A percentile compares a stretch with the other conserved stretches of the same genome.
phyloP scores from a whole-genome alignment of 2,888 invertebrate genomes.

The Leucophenga montana region DNA sequence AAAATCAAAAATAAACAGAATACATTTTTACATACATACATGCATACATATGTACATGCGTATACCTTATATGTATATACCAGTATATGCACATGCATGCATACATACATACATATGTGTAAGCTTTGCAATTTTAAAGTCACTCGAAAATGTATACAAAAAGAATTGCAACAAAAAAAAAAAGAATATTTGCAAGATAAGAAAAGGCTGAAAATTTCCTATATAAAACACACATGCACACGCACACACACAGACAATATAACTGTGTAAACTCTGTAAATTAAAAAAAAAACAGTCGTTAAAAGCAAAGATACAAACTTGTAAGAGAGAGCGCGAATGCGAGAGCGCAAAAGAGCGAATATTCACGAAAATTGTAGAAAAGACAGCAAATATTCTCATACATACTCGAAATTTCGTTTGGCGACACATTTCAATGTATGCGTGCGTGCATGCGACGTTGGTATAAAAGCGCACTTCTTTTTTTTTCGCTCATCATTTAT shows the following conservation, averaged over 20 bases:
- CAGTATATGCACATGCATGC: too few species aligned
- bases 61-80: too few species aligned
- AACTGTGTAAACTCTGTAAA: neutral
- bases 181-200: neutral
- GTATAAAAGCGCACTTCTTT: conserved; percentile 14
- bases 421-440: neutral
- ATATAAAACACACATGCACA: neutral
- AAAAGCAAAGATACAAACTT: neutral
- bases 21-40: neutral
- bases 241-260: neutral
- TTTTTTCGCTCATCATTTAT: neutral
- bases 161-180: neutral
- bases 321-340: neutral
- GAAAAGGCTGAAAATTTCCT: too few species aligned
- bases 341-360: neutral
- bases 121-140: neutral
- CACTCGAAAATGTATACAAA: neutral
- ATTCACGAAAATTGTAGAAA: neutral
- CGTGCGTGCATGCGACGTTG: neutral
- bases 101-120: neutral
- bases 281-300: neutral
- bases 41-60: neutral
- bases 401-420: conserved; percentile 1
- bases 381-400: neutral
- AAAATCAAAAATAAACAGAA: neutral